Conservation (phyloP, 2,888 invertebrate species). For the Rosalia funebris region DNA sequence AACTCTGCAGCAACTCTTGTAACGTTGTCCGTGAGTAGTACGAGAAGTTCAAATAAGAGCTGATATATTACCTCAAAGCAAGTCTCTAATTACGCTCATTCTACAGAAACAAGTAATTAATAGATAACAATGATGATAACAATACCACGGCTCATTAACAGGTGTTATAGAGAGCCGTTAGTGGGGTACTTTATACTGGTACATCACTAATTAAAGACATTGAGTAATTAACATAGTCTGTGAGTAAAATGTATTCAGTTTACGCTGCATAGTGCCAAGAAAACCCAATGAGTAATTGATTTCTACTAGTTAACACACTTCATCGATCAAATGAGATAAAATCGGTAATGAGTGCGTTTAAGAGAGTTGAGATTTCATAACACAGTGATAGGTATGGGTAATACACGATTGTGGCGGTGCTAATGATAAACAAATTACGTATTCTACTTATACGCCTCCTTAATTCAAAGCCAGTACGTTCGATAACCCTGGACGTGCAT, state of each 20-base stretch:
- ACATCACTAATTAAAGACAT: conserved; percentile 39
- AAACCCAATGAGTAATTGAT: conserved; percentile 34
- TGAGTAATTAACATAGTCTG: conserved; percentile 38
- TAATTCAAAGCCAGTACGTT: neutral
- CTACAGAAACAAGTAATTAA: conserved; percentile 49
- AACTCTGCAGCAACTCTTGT: too few species aligned
- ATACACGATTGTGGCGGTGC: neutral
- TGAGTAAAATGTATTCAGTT: conserved; percentile 28
- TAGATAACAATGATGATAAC: conserved; percentile 50
- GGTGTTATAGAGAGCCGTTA: conserved; percentile 38
- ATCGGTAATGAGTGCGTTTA: conserved; percentile 33
- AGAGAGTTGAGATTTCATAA: conserved; percentile 19
- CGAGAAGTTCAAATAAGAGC: neutral
- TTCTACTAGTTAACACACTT: conserved; percentile 32
- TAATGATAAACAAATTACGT: conserved; percentile 8
- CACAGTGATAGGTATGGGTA: conserved; percentile 11
- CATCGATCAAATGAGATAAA: conserved; percentile 36
- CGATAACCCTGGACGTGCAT: too few species aligned
- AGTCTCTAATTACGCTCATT: conserved; percentile 44
- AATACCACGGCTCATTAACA: conserved; percentile 48
- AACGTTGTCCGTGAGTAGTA: too few species aligned
- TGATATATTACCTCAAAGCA: neutral
- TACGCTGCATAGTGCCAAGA: conserved; percentile 20
- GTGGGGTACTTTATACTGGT: conserved; percentile 21
- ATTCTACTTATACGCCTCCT: neutral